Percentiles rank a stretch among this genome's conserved stretches.
These are phyloP conservation scores for Camponotus vicinus DNA, from an alignment of 1,140 invertebrate genomes.

Conservation along the genomic window DNA sequence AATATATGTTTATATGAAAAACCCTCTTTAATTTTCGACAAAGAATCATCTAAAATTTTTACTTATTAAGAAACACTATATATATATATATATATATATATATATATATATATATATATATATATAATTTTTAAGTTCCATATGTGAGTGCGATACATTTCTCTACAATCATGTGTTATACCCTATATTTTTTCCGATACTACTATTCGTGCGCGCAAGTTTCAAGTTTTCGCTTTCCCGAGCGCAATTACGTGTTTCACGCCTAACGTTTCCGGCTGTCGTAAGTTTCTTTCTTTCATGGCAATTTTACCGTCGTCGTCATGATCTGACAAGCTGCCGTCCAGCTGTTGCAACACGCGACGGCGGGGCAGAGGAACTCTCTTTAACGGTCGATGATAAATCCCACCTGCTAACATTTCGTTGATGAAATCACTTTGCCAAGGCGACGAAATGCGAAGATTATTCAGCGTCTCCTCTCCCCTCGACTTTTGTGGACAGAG, in stretches of 20 bases:
- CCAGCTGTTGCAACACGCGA: constrained; percentile 73
- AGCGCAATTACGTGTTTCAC: constrained; percentile 33
- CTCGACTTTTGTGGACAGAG: constrained; percentile 13
- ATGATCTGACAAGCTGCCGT: constrained; percentile 62
- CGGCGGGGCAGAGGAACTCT: constrained; percentile 9
- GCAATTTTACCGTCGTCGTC: constrained; percentile 46
- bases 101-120: no score
- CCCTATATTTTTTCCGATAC: background rate
- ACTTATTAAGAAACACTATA: no score
- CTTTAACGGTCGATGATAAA: constrained; percentile 79
- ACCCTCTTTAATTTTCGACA: no score
- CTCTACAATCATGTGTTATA: background rate
- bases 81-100: no score
- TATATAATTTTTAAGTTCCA: background rate
- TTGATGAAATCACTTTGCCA: constrained; percentile 72
- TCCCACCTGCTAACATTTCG: constrained; percentile 76
- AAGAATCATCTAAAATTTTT: no score
- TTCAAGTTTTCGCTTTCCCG: background rate
- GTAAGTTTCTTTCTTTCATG: constrained; percentile 23
- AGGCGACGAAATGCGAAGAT: constrained; percentile 77
- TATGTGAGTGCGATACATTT: background rate
- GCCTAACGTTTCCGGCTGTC: background rate
- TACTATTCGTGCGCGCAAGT: background rate
- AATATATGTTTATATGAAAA: no score
- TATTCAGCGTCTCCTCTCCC: constrained; percentile 76